Conservation (phyloP, 2,888 invertebrate genomes). For the Nemoura dubitans region DNA sequence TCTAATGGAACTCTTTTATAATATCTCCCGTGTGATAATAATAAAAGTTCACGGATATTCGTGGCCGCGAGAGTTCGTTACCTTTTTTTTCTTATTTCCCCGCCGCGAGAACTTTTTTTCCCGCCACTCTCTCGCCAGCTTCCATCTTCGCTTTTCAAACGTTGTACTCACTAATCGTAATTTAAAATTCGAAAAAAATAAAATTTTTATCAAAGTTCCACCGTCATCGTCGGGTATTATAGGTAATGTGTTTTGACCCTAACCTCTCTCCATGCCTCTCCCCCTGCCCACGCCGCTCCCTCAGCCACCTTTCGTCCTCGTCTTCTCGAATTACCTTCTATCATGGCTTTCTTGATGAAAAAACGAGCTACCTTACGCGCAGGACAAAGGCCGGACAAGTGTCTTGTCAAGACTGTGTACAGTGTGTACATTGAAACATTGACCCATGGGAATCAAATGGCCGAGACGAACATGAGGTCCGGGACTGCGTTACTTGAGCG, state of each 20-base stretch:
- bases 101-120: background rate
- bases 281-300: background rate
- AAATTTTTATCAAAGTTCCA: background rate
- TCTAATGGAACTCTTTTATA: background rate
- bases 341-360: background rate
- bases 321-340: background rate
- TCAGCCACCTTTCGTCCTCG: background rate
- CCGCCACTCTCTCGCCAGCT: background rate
- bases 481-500: too few species aligned
- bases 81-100: background rate
- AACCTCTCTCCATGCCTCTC: background rate
- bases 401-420: background rate
- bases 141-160: background rate
- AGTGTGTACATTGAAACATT: too few species aligned
- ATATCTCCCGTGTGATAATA: background rate
- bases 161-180: slow-evolving; percentile 7
- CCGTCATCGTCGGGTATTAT: background rate
- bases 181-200: background rate
- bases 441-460: too few species aligned
- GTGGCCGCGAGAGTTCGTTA: background rate
- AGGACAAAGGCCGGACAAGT: background rate
- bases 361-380: background rate
- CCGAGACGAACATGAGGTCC: too few species aligned
- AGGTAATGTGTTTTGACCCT: slow-evolving; percentile 3
- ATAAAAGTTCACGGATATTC: background rate